Evolutionary conservation across 2,797 vertebrate genomes (phyloP), one percentile per base, ranked within the genome.

Genomic region (Adelosebastes latens): DNA sequence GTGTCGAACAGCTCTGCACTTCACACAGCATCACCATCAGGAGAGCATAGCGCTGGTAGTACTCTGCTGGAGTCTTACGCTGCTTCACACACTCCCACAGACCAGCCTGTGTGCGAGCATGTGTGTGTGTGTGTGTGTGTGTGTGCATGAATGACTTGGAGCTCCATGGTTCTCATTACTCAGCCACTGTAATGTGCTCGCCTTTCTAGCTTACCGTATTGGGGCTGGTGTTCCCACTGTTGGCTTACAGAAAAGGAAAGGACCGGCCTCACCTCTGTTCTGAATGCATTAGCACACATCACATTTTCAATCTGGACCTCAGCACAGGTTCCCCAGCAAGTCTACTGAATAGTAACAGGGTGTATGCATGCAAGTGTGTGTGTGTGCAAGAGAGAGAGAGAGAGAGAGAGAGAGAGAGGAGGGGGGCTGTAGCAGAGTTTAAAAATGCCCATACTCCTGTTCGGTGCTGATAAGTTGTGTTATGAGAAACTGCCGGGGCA

Each of bases 231-330:
- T 91, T 90, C 87, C 87, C 84, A 88, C 89, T 91, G 91, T 82
- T 91, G 88, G 82, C 88, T 89, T 70, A 86, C 77, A 85, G 89
- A 86, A 79, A 84, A 81, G 89, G 89, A 87, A 80, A 84, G 87
- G 78, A 82, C 88, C 52, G 61, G 87, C 84, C 91, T 93, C 91
- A 92, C 90, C 91, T 89, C 87, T 89, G 91, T 89, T 92, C 91
- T 89, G 94, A 92, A 94, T 93, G 87, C 88, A 94, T 94, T 92
- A 93, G 88, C 92, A 92, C 92, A 90, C 90, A 91, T 93, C 87
- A 77, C 86, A 87, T 89, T 92, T 92, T 82, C 91, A 92, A 93
- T 93, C 90, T 88, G 90, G 92, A 86, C 90, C 88, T 82, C 81
- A 53, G 89, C 87, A 84, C 79, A 80, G 83, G 85, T 82, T 89